Evolutionary conservation across 2,113 vertebrate species (phyloP), one percentile per base, ranked within the genome.

Genomic region (Cepphus grylle): DNA sequence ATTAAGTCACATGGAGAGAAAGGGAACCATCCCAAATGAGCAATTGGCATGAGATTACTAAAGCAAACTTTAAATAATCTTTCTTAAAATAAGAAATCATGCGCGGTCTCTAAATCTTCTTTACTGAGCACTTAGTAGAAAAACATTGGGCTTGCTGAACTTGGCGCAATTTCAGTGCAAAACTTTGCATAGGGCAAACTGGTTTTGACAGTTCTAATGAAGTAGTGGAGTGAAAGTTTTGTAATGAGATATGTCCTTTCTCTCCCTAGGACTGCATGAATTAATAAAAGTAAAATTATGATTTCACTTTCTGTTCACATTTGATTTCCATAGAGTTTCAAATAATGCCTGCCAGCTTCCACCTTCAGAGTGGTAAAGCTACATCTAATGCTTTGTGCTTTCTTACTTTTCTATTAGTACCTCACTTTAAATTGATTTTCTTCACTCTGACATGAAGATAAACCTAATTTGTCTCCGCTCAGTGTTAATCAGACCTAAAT

Each of bases 61-160:
- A 83, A 90, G 63, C 63, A 94, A 92, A 91, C 79, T 56, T 73
- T 12, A 88, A 78, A 67, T 94, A 73, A 49, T 70, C 93, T 96
- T 81, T 94, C 88, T 79, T 83, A 63, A 95, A 96, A 88, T 90
- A 90, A 86, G 85, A 63, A 83, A 43, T 86, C 4, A 4, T 38
- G 34, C n/a, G 0, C 50, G 63, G n/a, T 86, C 40, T 94, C 50
- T 90, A 74, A 92, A 73, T 88, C 78, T 91, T 27, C 42, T 88
- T 92, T 93, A 53, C 63, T 86, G 53, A 42, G 66, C 74, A 91
- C 80, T 95, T 92, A 86, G 62, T 81, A 93, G 87, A 93, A 96
- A 88, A 97, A 55, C 81, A 88, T 50, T 8, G 5, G 59, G 25
- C 61, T 91, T 96, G 76, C 67, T 92, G 73, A 93, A 72, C 85